phyloP scores from a whole-genome alignment of 2,113 vertebrate genomes.

The Otolemur garnettii region DNA sequence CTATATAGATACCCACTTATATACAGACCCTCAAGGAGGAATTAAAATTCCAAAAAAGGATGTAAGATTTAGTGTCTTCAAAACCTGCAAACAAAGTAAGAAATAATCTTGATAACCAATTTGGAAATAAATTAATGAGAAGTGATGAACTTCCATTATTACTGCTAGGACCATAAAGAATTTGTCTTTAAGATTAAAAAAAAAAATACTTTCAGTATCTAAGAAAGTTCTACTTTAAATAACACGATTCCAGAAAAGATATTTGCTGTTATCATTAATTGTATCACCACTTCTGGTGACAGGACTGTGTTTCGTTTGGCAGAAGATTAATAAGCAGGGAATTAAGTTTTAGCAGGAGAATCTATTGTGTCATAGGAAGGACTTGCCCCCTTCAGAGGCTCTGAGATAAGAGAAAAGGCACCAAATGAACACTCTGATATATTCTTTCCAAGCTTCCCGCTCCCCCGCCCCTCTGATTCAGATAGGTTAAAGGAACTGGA shows the following conservation, averaged over 20 bases:
- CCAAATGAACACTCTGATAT: neutral
- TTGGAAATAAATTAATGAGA: neutral
- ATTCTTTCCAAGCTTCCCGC: neutral
- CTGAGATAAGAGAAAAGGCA: neutral
- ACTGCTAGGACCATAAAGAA: neutral
- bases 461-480: neutral
- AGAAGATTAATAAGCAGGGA: neutral
- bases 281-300: neutral
- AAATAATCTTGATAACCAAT: neutral
- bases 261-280: neutral
- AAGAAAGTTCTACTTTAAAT: slow-evolving; percentile 32
- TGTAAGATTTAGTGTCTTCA: neutral
- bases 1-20: too few relatives aligned
- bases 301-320: neutral
- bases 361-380: neutral
- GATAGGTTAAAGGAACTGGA: neutral
- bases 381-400: neutral
- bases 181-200: neutral
- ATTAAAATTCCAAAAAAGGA: neutral
- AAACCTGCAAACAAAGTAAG: neutral
- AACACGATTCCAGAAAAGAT: neutral
- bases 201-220: neutral
- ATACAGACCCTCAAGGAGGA: neutral
- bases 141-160: neutral
- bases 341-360: slow-evolving; percentile 21